Base-by-base conservation (phyloP, 2,888 invertebrate species). In the Meganola albula region DNA sequence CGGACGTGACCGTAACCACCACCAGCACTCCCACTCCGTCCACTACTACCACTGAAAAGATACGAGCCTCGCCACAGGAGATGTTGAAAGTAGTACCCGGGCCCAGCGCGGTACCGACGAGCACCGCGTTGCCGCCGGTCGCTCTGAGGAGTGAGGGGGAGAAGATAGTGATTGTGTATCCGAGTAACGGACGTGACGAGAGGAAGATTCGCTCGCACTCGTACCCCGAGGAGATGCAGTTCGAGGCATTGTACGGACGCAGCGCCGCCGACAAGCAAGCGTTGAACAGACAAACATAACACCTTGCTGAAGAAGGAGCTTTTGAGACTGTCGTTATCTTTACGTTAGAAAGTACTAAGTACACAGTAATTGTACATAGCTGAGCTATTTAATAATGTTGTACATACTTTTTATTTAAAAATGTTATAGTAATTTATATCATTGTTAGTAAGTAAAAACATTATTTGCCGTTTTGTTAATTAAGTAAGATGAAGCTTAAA, bases 101-200 rank as follows among this genome's bases (percentile, higher is more conserved):
- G 1, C 82, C 84, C 0, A 45, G 64, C 0, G 71, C 58, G 2
- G n/a, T n/a, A n/a, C 59, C 76, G 0, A 73, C 78, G 0, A 84
- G 82, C 44, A 86, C 85, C 1, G 80, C 85, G 1, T 50, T 87
- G 21, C 84, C 85, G 8, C 82, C 86, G 0, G 64, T 85, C 1
- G 83, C 86, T 1, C 40, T 86, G 6, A 64, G 75, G 10, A 79
- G 82, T 41, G 71, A 73, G 4, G 75, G 79, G 1, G 75, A 86
- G 53, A 85, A 86, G 43, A 79, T 87, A 33, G 72, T 87, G 2
- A 87, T 87, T 23, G 86, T 87, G 25, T 87, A 87, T 46, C 87
- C 87, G n/a, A 86, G 78, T 37, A 86, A 85, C 49, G 74, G 74
- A 1, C 64, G 86, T 24, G 85, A 87, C 42, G 86, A 86, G 40